Conservation (phyloP, 1,140 invertebrate genomes). For the Panulirus ornatus region DNA sequence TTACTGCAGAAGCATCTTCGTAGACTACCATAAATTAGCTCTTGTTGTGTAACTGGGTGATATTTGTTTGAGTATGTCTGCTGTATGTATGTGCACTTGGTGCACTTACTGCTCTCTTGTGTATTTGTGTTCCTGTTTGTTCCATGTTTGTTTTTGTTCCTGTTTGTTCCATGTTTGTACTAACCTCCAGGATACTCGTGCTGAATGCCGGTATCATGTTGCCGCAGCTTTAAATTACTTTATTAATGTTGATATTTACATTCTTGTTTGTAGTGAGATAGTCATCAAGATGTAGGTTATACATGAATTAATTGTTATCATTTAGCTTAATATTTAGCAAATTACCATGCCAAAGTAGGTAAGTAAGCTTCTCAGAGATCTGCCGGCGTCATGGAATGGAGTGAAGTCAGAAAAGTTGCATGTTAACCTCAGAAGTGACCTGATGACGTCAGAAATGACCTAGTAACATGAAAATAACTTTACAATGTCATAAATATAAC, state of each 20-base stretch:
- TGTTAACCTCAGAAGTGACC: slow-evolving; percentile 46
- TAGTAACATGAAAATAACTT: slow-evolving; percentile 3
- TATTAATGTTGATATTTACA: slow-evolving; percentile 69
- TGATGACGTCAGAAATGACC: slow-evolving; percentile 27
- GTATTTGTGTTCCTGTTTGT: slow-evolving; percentile 57
- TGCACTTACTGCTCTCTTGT: slow-evolving; percentile 53
- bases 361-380: slow-evolving; percentile 69
- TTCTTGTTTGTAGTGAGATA: slow-evolving; percentile 67
- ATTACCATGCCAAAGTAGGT: slow-evolving; percentile 72
- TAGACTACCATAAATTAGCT: slow-evolving; percentile 29
- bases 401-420: slow-evolving; percentile 36
- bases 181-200: slow-evolving; percentile 53
- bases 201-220: slow-evolving; percentile 52
- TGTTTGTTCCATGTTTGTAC: slow-evolving; percentile 58
- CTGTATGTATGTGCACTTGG: slow-evolving; percentile 45
- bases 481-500: slow-evolving; percentile 13
- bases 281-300: slow-evolving; percentile 63
- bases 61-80: slow-evolving; percentile 56
- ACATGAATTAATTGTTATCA: slow-evolving; percentile 59
- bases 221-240: slow-evolving; percentile 67
- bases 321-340: slow-evolving; percentile 69
- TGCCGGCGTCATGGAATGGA: slow-evolving; percentile 45
- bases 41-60: slow-evolving; percentile 56
- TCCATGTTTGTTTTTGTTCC: slow-evolving; percentile 34
- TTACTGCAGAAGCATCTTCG: slow-evolving; percentile 32